Percentiles rank a stretch among this genome's conserved stretches.
phyloP scores from a whole-genome alignment of 2,888 invertebrate genomes.

The Agonum fuliginosum region DNA sequence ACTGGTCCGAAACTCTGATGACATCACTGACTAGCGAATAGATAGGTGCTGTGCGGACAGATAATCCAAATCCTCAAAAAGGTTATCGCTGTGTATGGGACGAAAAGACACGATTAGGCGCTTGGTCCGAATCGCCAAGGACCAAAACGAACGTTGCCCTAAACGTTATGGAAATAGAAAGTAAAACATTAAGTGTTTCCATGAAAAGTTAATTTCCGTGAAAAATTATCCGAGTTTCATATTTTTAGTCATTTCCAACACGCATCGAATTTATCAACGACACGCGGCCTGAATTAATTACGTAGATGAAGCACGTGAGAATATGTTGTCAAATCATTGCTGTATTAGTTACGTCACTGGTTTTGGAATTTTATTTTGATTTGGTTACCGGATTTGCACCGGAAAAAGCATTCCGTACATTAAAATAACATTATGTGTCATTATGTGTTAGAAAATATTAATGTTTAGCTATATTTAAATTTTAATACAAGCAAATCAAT shows the following conservation, averaged over 20 bases:
- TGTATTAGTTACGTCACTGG: conserved; percentile 19
- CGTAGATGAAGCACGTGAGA: conserved; percentile 29
- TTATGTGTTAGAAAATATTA: background rate
- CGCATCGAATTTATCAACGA: conserved; percentile 8
- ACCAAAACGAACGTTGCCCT: too few species aligned
- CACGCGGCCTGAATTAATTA: conserved; percentile 25
- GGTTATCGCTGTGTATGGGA: too few species aligned
- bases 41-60: too few species aligned
- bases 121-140: too few species aligned
- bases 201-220: background rate
- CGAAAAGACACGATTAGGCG: too few species aligned
- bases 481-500: conserved; percentile 11
- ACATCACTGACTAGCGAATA: too few species aligned
- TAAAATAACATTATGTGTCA: too few species aligned
- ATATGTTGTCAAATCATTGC: conserved; percentile 5
- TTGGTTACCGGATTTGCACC: background rate
- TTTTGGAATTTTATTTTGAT: conserved; percentile 24
- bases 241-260: conserved; percentile 10
- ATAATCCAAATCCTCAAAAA: too few species aligned
- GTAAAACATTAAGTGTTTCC: background rate
- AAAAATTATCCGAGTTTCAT: background rate
- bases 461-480: conserved; percentile 11
- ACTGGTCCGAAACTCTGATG: too few species aligned
- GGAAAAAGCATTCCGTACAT: too few species aligned
- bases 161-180: background rate